Conservation (phyloP, 2,113 vertebrate genomes). For the Ciconia stormi region DNA sequence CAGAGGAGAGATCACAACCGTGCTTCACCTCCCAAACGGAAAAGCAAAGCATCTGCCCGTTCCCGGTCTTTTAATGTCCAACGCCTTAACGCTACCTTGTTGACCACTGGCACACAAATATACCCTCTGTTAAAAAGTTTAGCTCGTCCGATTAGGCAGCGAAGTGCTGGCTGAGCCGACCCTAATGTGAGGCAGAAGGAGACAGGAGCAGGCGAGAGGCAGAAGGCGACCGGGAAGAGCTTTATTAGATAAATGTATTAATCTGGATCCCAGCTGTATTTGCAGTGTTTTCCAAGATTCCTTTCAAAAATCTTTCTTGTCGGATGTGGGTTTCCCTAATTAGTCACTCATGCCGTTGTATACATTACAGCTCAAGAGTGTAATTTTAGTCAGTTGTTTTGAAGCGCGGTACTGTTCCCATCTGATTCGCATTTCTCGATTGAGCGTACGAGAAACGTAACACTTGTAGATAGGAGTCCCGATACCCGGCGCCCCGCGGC, state of each 20-base stretch:
- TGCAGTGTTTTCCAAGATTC: conserved; percentile 27
- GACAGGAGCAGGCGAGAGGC: not conserved
- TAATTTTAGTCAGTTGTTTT: conserved; percentile 64
- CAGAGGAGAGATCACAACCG: not conserved
- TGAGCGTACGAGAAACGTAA: not conserved
- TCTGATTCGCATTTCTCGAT: conserved; percentile 49
- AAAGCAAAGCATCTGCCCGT: not conserved
- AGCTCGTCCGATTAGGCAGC: not conserved
- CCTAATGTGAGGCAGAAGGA: not conserved
- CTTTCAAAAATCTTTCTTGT: conserved; percentile 70
- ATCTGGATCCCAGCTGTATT: conserved; percentile 74
- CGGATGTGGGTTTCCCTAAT: conserved; percentile 79
- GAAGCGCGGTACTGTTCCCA: conserved; percentile 35
- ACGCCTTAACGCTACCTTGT: too few relatives aligned
- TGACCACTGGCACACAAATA: not conserved
- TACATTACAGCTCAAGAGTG: conserved; percentile 51
- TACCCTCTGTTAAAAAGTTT: not conserved
- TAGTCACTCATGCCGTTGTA: conserved; percentile 73
- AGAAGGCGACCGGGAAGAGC: not conserved
- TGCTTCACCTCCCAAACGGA: not conserved
- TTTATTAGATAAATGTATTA: conserved; percentile 40
- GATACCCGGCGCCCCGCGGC: not conserved
- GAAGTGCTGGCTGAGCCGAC: not conserved
- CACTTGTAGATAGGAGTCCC: not conserved
- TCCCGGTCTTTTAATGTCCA: not conserved